These are phyloP conservation scores for Botia almorhae DNA, from an alignment of 2,797 vertebrate genomes.

Conservation along the genomic window DNA sequence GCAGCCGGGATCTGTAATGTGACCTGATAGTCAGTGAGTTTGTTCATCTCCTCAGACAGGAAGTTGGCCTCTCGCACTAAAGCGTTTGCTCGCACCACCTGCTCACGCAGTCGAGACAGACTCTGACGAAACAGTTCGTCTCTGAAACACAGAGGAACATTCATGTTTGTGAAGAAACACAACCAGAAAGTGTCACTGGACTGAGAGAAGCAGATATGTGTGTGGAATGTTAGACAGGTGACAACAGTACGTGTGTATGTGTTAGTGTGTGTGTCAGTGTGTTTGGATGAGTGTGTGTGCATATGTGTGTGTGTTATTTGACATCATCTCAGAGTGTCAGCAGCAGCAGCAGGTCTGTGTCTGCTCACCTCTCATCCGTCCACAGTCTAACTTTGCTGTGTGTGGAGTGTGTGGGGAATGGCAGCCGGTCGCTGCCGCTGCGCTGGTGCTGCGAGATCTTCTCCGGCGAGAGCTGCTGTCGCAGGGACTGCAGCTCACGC, in stretches of 20 bases:
- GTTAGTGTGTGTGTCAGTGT: too few relatives aligned
- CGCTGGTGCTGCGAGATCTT: conserved; percentile 79
- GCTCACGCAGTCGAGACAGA: conserved; percentile 92
- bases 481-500: conserved; percentile 90
- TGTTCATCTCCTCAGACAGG: conserved; percentile 94
- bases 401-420: conserved; percentile 81
- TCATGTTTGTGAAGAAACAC: not conserved
- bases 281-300: not conserved
- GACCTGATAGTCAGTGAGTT: conserved; percentile 95
- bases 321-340: too few relatives aligned
- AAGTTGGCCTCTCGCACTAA: conserved; percentile 97
- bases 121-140: conserved; percentile 97
- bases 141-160: conserved; percentile 71
- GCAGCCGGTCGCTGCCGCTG: conserved; percentile 83
- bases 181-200: not conserved
- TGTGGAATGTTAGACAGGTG: too few relatives aligned
- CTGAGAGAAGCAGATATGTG: too few relatives aligned
- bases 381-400: conserved; percentile 90
- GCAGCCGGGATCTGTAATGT: conserved; percentile 97
- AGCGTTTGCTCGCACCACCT: conserved; percentile 95
- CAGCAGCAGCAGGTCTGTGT: not conserved
- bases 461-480: conserved; percentile 93
- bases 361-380: conserved; percentile 92
- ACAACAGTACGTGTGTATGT: too few relatives aligned
- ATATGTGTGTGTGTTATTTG: not conserved